Percentiles rank a stretch among this genome's conserved stretches.
phyloP scores from a whole-genome alignment of 2,113 vertebrate genomes.

The Xiphias gladius region DNA sequence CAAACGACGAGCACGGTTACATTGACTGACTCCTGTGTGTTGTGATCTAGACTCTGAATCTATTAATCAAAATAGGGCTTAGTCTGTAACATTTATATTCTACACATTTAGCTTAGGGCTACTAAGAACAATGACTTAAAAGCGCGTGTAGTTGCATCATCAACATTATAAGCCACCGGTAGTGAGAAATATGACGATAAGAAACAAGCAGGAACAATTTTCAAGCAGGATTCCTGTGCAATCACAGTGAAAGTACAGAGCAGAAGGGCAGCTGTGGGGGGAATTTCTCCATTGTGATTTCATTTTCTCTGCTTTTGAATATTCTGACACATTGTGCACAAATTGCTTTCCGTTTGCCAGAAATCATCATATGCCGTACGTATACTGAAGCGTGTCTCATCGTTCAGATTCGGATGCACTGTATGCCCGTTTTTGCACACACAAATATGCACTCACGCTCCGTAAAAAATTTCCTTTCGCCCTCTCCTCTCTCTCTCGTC shows the following conservation, averaged over 20 bases:
- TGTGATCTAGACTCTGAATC: too few species aligned
- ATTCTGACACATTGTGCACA: conserved; percentile 15
- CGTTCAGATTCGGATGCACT: neutral
- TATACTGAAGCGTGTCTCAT: neutral
- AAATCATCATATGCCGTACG: neutral
- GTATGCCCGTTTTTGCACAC: neutral
- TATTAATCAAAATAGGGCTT: too few species aligned
- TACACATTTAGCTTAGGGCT: too few species aligned
- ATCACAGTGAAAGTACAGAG: neutral
- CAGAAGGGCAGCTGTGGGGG: conserved; percentile 1
- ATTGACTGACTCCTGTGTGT: too few species aligned
- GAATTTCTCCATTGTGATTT: conserved; percentile 11
- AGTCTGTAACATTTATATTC: too few species aligned
- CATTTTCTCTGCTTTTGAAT: neutral
- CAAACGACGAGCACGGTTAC: too few species aligned
- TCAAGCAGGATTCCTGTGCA: neutral
- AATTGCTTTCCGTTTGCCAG: neutral
- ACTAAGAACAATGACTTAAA: neutral
- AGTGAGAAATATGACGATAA: neutral
- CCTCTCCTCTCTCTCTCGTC: neutral
- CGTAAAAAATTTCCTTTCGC: neutral
- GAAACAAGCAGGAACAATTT: neutral
- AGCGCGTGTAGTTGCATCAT: neutral
- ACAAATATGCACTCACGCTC: neutral
- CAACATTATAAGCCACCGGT: too few species aligned